Conservation (phyloP, 2,797 vertebrate genomes). For the Schizopygopsis pylzovi region DNA sequence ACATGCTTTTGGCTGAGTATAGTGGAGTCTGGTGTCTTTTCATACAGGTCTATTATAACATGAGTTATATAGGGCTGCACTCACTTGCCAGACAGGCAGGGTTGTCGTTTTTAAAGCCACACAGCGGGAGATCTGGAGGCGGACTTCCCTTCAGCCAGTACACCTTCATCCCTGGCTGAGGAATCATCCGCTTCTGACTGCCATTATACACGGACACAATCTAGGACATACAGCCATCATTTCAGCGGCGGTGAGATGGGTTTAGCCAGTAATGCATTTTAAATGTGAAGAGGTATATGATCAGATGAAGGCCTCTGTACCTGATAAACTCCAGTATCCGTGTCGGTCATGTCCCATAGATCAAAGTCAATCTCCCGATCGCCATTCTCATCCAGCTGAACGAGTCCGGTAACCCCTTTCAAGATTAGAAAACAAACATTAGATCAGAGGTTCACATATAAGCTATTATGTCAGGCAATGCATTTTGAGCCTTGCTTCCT, state of each 20-base stretch:
- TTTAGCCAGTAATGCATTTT: slow-evolving; percentile 17
- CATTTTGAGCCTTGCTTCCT: not conserved
- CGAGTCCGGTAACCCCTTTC: slow-evolving; percentile 83
- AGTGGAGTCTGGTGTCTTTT: not conserved
- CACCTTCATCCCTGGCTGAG: slow-evolving; percentile 75
- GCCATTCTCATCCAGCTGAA: slow-evolving; percentile 86
- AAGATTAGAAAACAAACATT: slow-evolving; percentile 12
- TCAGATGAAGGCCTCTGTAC: slow-evolving; percentile 66
- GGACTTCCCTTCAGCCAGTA: slow-evolving; percentile 83
- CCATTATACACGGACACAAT: slow-evolving; percentile 87
- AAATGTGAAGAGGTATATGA: not conserved
- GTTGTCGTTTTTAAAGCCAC: slow-evolving; percentile 86
- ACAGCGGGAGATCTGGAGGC: slow-evolving; percentile 83
- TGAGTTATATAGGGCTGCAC: slow-evolving; percentile 32
- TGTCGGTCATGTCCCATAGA: slow-evolving; percentile 88
- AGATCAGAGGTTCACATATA: not conserved
- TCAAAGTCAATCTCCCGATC: slow-evolving; percentile 90
- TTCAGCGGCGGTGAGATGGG: not conserved
- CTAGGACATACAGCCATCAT: slow-evolving; percentile 65
- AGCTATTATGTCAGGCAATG: not conserved
- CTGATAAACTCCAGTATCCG: slow-evolving; percentile 79
- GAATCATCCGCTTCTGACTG: slow-evolving; percentile 78
- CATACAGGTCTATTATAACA: not conserved
- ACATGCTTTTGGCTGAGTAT: not conserved
- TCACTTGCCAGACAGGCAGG: slow-evolving; percentile 83